Conservation (phyloP, 2,888 invertebrate genomes). For the Digitonthophagus gazella region DNA sequence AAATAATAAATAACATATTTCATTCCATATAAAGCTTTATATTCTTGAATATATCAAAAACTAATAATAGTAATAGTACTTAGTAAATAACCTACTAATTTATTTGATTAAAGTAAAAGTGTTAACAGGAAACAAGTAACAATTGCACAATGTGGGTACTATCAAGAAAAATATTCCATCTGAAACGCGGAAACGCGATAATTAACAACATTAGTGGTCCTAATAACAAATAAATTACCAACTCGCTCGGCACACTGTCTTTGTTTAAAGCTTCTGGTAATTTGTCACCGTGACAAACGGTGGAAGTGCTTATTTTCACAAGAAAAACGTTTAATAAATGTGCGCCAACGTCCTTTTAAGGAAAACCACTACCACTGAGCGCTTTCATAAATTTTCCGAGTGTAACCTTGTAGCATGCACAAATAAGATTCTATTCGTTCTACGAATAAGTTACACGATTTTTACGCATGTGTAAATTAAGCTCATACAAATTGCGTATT, state of each 20-base stretch:
- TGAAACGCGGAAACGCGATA: background rate
- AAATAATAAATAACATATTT: no score
- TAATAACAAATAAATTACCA: background rate
- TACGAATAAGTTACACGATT: no score
- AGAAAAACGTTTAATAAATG: conserved; percentile 11
- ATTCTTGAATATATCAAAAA: no score
- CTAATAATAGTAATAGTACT: no score
- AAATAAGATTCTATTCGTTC: background rate
- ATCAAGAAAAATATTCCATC: background rate
- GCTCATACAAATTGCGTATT: no score
- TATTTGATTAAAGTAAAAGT: background rate
- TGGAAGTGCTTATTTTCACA: conserved; percentile 5
- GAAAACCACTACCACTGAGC: background rate
- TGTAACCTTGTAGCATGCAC: background rate
- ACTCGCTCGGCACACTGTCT: background rate
- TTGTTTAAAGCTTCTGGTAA: conserved; percentile 1
- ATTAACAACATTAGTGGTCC: background rate
- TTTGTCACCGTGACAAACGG: conserved; percentile 6
- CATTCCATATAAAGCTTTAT: no score
- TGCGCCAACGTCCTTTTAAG: conserved; percentile 1
- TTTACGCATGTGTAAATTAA: background rate
- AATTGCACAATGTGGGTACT: background rate
- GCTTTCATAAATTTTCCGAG: background rate
- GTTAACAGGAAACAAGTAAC: background rate
- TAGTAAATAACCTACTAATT: no score